These are phyloP conservation scores for Chrysemys picta DNA, from an alignment of 2,113 vertebrate species.

Conservation along the genomic window DNA sequence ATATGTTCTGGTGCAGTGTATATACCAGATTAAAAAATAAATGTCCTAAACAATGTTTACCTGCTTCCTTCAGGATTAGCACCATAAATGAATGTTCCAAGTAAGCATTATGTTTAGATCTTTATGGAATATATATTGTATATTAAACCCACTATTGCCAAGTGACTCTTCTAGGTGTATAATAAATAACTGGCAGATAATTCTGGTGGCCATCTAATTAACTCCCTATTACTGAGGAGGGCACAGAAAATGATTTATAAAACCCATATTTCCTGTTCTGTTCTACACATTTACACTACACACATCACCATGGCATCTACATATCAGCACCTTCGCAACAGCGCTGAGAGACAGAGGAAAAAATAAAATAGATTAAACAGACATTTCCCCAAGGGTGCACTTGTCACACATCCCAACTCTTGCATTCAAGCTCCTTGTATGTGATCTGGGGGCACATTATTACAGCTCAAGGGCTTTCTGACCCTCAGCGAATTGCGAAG, in stretches of 20 bases:
- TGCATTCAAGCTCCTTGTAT: not conserved
- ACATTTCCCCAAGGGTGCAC: fast-evolving
- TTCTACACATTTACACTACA: not conserved
- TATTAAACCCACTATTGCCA: not conserved
- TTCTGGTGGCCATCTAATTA: not conserved
- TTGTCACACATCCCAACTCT: not conserved
- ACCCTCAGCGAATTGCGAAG: not conserved
- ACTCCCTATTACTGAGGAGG: not conserved
- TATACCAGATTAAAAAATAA: not conserved
- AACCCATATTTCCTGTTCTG: slow-evolving; percentile 17
- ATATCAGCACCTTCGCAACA: not conserved
- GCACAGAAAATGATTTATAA: not conserved
- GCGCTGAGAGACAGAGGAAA: not conserved
- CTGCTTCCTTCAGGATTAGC: not conserved
- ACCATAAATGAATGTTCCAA: not conserved
- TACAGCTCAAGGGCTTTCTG: not conserved
- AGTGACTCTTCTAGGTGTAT: not conserved
- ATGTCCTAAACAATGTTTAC: not conserved
- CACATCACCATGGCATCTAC: not conserved
- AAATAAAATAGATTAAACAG: not conserved
- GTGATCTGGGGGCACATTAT: not conserved
- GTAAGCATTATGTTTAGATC: not conserved
- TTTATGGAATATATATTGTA: not conserved
- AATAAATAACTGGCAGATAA: not conserved
- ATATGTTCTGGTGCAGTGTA: fast-evolving